Percentiles rank a stretch among this genome's conserved stretches.
Conservation (phyloP, 2,113 vertebrate genomes). For the Orthonyx spaldingii region DNA sequence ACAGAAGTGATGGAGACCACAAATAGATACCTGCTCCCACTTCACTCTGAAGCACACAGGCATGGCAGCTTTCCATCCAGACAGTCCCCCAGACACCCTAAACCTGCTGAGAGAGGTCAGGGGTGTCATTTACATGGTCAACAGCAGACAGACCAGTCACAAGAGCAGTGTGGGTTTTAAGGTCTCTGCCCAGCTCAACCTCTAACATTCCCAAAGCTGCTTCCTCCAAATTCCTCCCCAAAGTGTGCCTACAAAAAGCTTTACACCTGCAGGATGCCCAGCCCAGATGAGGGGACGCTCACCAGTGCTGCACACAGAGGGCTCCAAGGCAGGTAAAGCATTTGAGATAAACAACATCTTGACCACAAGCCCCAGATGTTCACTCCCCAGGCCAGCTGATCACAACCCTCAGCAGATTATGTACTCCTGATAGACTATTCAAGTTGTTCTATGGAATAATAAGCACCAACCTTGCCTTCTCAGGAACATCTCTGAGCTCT, state of each 20-base stretch:
- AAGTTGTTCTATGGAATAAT: not conserved
- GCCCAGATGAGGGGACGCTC: not conserved
- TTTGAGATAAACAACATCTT: not conserved
- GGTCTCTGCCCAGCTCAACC: not conserved
- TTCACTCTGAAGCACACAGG: not conserved
- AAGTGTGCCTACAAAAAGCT: not conserved
- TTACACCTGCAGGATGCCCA: not conserved
- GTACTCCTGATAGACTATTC: not conserved
- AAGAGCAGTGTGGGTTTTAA: not conserved
- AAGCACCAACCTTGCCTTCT: not conserved
- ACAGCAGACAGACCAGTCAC: not conserved
- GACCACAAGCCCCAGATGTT: not conserved
- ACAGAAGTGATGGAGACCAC: not conserved
- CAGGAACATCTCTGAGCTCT: not conserved
- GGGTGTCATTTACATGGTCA: not conserved
- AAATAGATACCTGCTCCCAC: not conserved
- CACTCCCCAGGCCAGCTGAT: not conserved
- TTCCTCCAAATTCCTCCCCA: not conserved
- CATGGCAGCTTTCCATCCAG: not conserved
- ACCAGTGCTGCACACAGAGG: accelerated
- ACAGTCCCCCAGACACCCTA: not conserved
- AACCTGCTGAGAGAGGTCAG: not conserved
- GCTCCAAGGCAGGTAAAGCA: not conserved
- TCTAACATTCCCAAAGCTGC: not conserved
- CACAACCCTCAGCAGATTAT: not conserved